Conservation (phyloP, 1,140 invertebrate genomes). For the Coboldia fuscipes region DNA sequence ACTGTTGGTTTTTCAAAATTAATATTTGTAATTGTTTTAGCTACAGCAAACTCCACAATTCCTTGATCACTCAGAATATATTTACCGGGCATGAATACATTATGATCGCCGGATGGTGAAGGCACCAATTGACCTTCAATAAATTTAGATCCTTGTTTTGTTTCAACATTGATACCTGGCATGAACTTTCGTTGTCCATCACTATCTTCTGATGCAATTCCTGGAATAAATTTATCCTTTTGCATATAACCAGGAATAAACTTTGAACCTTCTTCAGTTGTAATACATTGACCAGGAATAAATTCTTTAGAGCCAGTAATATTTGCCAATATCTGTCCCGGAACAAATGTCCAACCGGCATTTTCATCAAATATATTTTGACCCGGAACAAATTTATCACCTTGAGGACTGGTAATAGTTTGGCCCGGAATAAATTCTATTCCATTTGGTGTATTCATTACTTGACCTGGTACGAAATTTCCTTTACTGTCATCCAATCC, state of each 20-base stretch:
- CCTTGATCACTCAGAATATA: constrained; percentile 24
- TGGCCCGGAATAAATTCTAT: constrained; percentile 36
- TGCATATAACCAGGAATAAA: constrained; percentile 43
- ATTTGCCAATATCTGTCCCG: constrained; percentile 31
- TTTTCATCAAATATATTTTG: constrained; percentile 31
- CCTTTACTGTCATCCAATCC: constrained; percentile 25
- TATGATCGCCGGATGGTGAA: constrained; percentile 26
- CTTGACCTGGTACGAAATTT: constrained; percentile 41
- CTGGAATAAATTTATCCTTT: constrained; percentile 27
- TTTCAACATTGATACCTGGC: constrained; percentile 39
- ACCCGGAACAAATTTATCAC: constrained; percentile 39
- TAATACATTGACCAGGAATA: constrained; percentile 36
- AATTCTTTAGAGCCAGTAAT: constrained; percentile 29
- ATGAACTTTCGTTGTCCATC: constrained; percentile 27
- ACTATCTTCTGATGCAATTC: constrained; percentile 23
- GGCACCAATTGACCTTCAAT: constrained; percentile 41
- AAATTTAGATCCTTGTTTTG: constrained; percentile 37
- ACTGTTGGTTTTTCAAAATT: constrained; percentile 26
- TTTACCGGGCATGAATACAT: constrained; percentile 37
- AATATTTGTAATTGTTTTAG: constrained; percentile 31
- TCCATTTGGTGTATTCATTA: constrained; percentile 33
- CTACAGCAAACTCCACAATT: constrained; percentile 33
- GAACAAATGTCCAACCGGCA: constrained; percentile 33
- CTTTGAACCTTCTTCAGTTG: constrained; percentile 36
- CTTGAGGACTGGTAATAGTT: constrained; percentile 28